Evolutionary conservation across 2,113 vertebrate genomes (phyloP).

Genomic region (Mobula hypostoma): DNA sequence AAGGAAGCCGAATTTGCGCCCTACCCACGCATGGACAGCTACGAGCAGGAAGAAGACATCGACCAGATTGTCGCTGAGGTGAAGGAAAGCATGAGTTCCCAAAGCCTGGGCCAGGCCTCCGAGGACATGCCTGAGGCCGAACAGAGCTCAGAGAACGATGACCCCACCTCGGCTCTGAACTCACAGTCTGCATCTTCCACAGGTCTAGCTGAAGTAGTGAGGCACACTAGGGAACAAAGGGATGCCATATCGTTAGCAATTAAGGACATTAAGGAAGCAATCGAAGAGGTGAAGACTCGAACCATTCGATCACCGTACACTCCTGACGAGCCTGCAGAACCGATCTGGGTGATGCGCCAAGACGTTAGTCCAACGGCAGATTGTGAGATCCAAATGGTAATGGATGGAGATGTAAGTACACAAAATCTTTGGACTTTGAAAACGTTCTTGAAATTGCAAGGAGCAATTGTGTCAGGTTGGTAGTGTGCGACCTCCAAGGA

Average conservation of each 20-base stretch:
- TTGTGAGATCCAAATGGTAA: slow-evolving; percentile 70
- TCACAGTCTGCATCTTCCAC: slow-evolving; percentile 43
- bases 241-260: slow-evolving; percentile 92
- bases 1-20: slow-evolving; percentile 92
- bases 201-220: slow-evolving; percentile 51
- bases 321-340: slow-evolving; percentile 91
- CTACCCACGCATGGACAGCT: slow-evolving; percentile 84
- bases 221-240: slow-evolving; percentile 78
- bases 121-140: slow-evolving; percentile 69
- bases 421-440: not conserved
- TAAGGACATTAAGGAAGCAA: slow-evolving; percentile 95
- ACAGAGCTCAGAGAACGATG: slow-evolving; percentile 52
- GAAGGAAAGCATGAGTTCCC: slow-evolving; percentile 77
- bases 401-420: slow-evolving; percentile 79
- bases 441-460: not conserved
- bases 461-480: no score
- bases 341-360: slow-evolving; percentile 96
- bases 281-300: slow-evolving; percentile 93
- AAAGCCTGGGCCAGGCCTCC: slow-evolving; percentile 63
- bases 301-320: slow-evolving; percentile 94
- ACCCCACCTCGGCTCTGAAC: slow-evolving; percentile 42
- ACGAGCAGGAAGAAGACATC: slow-evolving; percentile 84
- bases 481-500: no score
- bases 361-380: slow-evolving; percentile 88
- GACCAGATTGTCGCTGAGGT: slow-evolving; percentile 76